These are phyloP conservation scores for Argyrosomus japonicus DNA, from an alignment of 2,113 vertebrate species.

Conservation along the genomic window DNA sequence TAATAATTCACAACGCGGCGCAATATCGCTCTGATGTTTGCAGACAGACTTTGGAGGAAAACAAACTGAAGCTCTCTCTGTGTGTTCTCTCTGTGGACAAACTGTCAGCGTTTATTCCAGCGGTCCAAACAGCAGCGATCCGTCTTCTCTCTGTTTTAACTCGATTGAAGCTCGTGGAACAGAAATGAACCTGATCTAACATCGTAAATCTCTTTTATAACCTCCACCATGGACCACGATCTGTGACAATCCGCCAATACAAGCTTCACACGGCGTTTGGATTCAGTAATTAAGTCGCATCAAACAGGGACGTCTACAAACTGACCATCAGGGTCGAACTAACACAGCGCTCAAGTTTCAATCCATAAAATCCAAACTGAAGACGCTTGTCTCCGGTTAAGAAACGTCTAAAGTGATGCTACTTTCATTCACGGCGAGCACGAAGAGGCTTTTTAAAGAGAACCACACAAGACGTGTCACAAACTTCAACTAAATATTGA, in stretches of 20 bases:
- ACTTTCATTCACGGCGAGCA: too few species aligned
- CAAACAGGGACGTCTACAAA: neutral
- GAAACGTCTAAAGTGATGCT: too few species aligned
- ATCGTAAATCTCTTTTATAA: neutral
- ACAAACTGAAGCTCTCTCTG: neutral
- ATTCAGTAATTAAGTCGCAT: neutral
- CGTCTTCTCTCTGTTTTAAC: neutral
- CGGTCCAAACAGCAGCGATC: neutral
- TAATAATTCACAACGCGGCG: conserved; percentile 27
- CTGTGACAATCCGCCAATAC: neutral
- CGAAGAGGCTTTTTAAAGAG: too few species aligned
- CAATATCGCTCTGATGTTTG: conserved; percentile 5
- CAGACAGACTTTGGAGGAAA: neutral
- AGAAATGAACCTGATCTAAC: neutral
- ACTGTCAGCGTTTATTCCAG: neutral
- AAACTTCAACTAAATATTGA: too few species aligned
- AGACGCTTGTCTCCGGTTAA: too few species aligned
- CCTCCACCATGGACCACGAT: too few species aligned
- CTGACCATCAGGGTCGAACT: neutral
- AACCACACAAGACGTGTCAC: too few species aligned
- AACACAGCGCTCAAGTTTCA: too few species aligned
- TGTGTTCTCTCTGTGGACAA: neutral
- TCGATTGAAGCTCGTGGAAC: neutral
- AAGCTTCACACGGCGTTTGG: neutral
- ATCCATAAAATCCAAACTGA: too few species aligned